A percentile compares a stretch with the other conserved stretches of the same genome.
Evolutionary conservation across 2,113 vertebrate species (phyloP).

Genomic region (Cygnus atratus): DNA sequence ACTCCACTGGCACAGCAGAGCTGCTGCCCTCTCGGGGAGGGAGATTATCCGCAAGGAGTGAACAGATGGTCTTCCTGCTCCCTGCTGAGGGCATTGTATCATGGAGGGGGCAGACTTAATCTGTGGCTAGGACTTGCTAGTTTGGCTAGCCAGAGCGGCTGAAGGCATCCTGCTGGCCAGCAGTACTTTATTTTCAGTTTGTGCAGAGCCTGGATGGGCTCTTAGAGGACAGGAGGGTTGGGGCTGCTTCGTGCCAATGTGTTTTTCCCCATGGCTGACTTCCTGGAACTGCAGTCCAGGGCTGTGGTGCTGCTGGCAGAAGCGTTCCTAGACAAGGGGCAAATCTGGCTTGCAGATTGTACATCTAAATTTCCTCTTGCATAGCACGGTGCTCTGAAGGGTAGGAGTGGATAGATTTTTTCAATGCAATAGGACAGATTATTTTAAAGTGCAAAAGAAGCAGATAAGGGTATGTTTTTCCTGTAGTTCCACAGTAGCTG

Average conservation of each 20-base stretch:
- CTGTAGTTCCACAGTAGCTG: neutral
- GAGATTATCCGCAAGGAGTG: neutral
- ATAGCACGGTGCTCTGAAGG: neutral
- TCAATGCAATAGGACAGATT: neutral
- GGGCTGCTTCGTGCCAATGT: neutral
- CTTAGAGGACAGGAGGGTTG: neutral
- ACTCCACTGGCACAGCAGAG: rapidly evolving
- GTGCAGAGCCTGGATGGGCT: neutral
- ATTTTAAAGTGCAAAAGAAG: neutral
- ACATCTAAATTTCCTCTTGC: neutral
- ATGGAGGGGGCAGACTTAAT: neutral
- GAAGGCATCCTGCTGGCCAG: neutral
- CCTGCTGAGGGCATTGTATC: neutral
- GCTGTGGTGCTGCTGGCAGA: neutral
- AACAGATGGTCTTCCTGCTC: neutral
- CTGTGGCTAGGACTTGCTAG: neutral
- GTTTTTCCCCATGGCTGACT: conserved; percentile 3
- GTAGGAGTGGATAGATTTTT: neutral
- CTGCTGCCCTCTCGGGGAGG: neutral
- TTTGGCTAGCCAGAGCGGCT: neutral
- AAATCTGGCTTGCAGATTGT: neutral
- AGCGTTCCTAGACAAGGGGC: neutral
- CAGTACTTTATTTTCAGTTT: rapidly evolving
- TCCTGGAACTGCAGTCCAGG: neutral
- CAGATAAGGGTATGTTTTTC: neutral